Conservation (phyloP, 2,113 vertebrate genomes). For the Perca fluviatilis region DNA sequence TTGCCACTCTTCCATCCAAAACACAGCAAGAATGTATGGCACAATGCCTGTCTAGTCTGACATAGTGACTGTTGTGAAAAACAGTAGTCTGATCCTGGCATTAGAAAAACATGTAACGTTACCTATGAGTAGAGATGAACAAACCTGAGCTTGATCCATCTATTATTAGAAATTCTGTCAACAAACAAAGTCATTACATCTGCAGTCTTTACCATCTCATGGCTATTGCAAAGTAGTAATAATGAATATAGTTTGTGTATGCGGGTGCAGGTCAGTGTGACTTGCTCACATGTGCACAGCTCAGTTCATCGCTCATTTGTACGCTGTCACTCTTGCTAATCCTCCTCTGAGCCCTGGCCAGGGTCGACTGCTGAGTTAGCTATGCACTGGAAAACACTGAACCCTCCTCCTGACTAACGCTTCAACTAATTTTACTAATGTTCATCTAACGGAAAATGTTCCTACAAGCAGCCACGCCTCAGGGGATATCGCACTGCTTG, state of each 20-base stretch:
- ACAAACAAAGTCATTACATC: not conserved
- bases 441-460: constrained; percentile 58
- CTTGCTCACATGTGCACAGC: constrained; percentile 48
- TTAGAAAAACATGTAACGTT: no score
- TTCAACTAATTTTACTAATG: constrained; percentile 67
- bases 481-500: constrained; percentile 24
- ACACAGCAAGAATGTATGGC: no score
- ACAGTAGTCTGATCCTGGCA: no score
- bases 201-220: not conserved
- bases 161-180: not conserved
- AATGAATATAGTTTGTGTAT: not conserved
- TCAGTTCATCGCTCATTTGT: constrained; percentile 75
- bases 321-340: constrained; percentile 76
- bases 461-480: constrained; percentile 35
- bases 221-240: constrained; percentile 2
- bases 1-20: no score
- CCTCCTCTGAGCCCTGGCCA: constrained; percentile 64
- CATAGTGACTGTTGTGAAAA: no score
- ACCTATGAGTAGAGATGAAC: not conserved
- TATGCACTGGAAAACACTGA: constrained; percentile 64
- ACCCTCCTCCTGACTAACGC: constrained; percentile 48
- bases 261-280: constrained; percentile 35
- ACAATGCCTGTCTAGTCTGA: no score
- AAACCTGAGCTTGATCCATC: not conserved
- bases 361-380: constrained; percentile 72